These are phyloP conservation scores for Glaucopsyche alexis DNA, from an alignment of 2,888 invertebrate genomes.

Conservation along the genomic window DNA sequence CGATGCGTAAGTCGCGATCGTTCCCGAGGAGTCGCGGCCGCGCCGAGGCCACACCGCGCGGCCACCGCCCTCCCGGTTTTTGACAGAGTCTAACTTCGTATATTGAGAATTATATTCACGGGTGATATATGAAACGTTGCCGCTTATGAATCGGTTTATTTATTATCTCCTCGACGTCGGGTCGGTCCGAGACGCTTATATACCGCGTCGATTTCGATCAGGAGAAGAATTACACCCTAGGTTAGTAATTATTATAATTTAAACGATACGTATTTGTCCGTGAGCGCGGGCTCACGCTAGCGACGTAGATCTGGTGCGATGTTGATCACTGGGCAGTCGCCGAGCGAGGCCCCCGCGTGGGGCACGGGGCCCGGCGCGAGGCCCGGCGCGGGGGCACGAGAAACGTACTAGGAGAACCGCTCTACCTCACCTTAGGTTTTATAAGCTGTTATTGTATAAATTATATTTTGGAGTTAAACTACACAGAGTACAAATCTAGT, in stretches of 20 bases:
- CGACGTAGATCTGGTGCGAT: constrained; percentile 72
- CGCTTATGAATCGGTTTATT: constrained; percentile 76
- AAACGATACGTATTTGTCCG: constrained; percentile 66
- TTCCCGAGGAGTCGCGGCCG: constrained; percentile 70
- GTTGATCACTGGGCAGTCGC: constrained; percentile 71
- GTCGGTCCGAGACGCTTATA: constrained; percentile 78
- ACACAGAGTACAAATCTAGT: constrained; percentile 69
- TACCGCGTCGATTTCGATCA: constrained; percentile 78
- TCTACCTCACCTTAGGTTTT: constrained; percentile 76
- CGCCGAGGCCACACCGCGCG: constrained; percentile 67
- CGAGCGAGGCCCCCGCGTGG: constrained; percentile 39
- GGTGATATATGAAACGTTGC: constrained; percentile 81
- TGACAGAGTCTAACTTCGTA: constrained; percentile 77
- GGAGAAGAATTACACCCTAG: constrained; percentile 79
- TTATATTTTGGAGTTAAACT: constrained; percentile 70
- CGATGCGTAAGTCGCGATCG: constrained; percentile 80
- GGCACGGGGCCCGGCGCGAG: background rate
- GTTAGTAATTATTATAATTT: constrained; percentile 71
- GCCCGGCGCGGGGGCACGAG: background rate
- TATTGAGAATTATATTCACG: constrained; percentile 79
- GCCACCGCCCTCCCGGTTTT: constrained; percentile 60
- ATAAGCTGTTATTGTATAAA: constrained; percentile 77
- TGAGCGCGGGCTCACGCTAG: constrained; percentile 69
- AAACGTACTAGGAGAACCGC: constrained; percentile 61
- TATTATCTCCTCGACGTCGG: constrained; percentile 78